Base-by-base conservation (phyloP, 2,797 vertebrate genomes). In the Clarias laeviceps region DNA sequence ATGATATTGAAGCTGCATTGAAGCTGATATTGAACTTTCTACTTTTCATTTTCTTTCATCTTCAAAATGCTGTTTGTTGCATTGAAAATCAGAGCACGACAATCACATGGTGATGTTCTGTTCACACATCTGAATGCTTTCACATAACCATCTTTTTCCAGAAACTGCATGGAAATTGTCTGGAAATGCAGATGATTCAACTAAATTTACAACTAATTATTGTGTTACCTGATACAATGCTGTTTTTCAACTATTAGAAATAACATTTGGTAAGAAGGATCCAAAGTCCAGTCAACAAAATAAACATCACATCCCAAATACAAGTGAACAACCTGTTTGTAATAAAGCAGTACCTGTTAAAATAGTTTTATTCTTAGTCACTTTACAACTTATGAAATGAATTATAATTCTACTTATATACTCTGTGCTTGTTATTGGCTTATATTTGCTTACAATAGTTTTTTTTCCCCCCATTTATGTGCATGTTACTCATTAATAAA, bases 41-140 rank as follows among this genome's bases (percentile, higher is more conserved):
- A 59, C 50, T 76, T 32, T 59, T 59, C 8, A 22, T 77, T 77
- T 77, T 77, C 74, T 29, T 76, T 56, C 3, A 57, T 57, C 54
- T 12, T 77, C 27, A 0, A 77, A 77, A 59, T 14, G 20, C 14
- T 76, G 17, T 57, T 76, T 20, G 74, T 77, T 77, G 29, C 50
- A 32, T 1, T 74, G 15, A 56, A 76, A 77, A 57, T 57, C 3
- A 57, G 1, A 77, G 22, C 73, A 57, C 50, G 18, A 54, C 18
- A 22, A 57, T 77, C 73, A 57, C n/a, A 32, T 27, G 20, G 17
- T 32, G 50, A 57, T 76, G 45, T 57, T 76, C 54, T 77, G 17
- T 29, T 45, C 73, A 76, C 73, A 56, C 2, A 17, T 74, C 45
- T 76, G n/a, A 45, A 40, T 45, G n/a, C 40, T 22, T 2, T 15